Evolutionary conservation across 2,888 invertebrate genomes (phyloP), one percentile per base, ranked within the genome.

Genomic region (Polyommatus iphigenia): DNA sequence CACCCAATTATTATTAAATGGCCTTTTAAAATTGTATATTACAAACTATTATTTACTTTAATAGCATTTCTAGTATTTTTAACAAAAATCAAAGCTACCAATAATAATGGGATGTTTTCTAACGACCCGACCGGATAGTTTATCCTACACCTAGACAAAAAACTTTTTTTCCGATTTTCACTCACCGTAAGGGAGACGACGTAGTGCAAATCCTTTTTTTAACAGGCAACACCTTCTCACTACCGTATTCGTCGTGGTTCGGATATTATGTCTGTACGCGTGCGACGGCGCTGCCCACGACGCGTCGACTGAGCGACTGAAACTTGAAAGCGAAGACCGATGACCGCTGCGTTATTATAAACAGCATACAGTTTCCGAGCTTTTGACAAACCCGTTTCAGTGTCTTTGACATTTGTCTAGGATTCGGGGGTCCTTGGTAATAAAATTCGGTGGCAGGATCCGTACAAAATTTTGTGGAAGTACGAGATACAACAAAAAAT

Each of bases 121-220:
- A 54, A 5, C 18, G 54, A 54, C 5, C 18, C 18, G 54, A 54
- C 5, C 18, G 54, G 15, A 18, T 18, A 54, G 50, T 10, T 10
- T 46, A 3, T 0, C 50, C 15, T 50, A 50, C 0, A 0, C 3
- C 13, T 3, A 46, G 3, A 46, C 46, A 46, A 46, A 46, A 46
- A 46, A 10, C 10, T 10, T 0, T 54, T 54, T 54, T 54, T 54
- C 5, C 5, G 15, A 54, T 18, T 46, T 80, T 79, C 77, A 90
- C 92, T 93, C 80, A 93, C 93, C 92, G 91, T 85, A 86, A 86
- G 81, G 82, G 82, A 85, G 83, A 88, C 90, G 88, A 91, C 83
- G 85, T 82, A 84, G 78, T 72, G 79, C 81, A 88, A 87, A 90
- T 91, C 89, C 89, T 85, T 86, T 83, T 84, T 82, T 82, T 82